Conservation (phyloP, 2,888 invertebrate genomes). For the Metalampra italica region DNA sequence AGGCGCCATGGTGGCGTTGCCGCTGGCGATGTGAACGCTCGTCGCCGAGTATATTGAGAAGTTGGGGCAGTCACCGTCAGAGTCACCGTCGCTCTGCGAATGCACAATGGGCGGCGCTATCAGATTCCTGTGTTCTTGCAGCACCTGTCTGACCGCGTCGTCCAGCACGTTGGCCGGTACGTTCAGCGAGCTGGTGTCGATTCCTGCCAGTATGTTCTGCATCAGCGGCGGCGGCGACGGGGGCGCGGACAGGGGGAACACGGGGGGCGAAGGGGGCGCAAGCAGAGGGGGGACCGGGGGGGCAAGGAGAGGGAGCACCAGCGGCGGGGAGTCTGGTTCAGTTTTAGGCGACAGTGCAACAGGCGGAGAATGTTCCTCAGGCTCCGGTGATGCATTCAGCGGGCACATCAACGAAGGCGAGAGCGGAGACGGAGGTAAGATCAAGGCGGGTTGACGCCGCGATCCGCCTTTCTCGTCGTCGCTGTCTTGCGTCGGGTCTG, state of each 20-base stretch:
- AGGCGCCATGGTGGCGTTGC: constrained; percentile 21
- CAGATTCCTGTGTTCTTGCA: constrained; percentile 54
- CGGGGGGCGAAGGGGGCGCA: constrained; percentile 1
- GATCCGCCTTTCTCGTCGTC: constrained; percentile 40
- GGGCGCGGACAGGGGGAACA: constrained; percentile 5
- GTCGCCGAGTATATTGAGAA: constrained; percentile 91
- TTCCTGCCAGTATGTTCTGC: constrained; percentile 36
- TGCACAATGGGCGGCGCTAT: constrained; percentile 26
- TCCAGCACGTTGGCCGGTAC: constrained; percentile 48
- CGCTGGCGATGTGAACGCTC: constrained; percentile 84
- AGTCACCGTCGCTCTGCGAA: constrained; percentile 58
- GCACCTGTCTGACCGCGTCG: constrained; percentile 55
- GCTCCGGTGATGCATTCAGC: no score
- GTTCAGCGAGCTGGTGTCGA: constrained; percentile 29
- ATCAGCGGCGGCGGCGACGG: constrained; percentile 16
- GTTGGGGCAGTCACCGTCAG: constrained; percentile 88
- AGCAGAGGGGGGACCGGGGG: constrained; percentile 3
- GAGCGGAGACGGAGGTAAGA: no score
- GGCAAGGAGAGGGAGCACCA: constrained; percentile 7
- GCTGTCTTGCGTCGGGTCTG: constrained; percentile 58
- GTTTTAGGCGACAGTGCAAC: no score
- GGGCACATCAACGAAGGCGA: no score
- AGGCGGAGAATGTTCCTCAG: no score
- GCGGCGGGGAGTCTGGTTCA: neutral
- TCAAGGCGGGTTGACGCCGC: no score